Conservation (phyloP, 2,888 invertebrate genomes). For the Serrognathus titanus region DNA sequence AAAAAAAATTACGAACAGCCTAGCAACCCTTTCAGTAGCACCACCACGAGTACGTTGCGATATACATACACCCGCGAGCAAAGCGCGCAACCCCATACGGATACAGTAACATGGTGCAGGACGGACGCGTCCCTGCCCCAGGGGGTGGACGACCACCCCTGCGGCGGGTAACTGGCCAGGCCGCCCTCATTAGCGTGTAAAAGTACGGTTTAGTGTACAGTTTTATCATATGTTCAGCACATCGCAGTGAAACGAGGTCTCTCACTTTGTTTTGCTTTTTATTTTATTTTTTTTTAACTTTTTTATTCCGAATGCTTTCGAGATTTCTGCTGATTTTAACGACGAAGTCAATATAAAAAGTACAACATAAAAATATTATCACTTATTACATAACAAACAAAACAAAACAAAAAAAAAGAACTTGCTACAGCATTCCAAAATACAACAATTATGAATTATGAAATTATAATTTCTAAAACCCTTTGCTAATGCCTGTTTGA, state of each 20-base stretch:
- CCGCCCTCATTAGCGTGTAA: constrained; percentile 51
- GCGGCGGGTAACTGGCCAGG: constrained; percentile 52
- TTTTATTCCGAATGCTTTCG: no score
- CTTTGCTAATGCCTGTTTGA: no score
- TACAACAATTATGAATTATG: no score
- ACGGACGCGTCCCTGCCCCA: constrained; percentile 20
- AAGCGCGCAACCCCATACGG: constrained; percentile 15
- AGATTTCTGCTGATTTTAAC: no score
- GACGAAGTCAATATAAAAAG: no score
- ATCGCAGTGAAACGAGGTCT: background rate
- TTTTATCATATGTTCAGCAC: constrained; percentile 45
- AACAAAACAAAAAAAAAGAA: no score
- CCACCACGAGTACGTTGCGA: constrained; percentile 18
- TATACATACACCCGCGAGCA: constrained; percentile 20
- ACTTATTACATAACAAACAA: no score
- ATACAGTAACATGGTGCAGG: constrained; percentile 19
- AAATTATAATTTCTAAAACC: no score
- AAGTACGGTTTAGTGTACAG: constrained; percentile 49
- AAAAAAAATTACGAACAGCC: background rate
- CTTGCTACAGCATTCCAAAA: no score
- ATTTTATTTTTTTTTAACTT: background rate
- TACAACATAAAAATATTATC: no score
- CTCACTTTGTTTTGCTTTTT: background rate
- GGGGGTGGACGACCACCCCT: constrained; percentile 36
- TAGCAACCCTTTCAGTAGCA: constrained; percentile 21